Conservation (phyloP, 2,113 vertebrate genomes). For the Leucopsar rothschildi region DNA sequence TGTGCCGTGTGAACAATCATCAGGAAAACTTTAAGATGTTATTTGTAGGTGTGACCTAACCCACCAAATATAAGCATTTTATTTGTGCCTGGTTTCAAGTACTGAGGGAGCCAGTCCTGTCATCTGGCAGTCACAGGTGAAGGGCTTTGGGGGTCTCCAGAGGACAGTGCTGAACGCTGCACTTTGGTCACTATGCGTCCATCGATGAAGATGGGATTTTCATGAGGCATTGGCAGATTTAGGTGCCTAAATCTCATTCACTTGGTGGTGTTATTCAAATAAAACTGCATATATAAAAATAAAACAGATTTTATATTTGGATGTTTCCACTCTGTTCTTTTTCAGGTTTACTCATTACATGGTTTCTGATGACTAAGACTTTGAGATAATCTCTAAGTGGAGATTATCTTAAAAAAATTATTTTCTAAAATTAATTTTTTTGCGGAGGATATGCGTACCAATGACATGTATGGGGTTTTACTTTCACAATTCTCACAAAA, state of each 20-base stretch:
- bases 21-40: background rate
- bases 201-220: background rate
- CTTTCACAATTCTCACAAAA: background rate
- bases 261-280: background rate
- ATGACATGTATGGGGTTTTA: background rate
- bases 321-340: background rate
- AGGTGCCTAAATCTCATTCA: background rate
- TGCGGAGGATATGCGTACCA: background rate
- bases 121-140: background rate
- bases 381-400: background rate
- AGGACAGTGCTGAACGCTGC: background rate
- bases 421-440: background rate
- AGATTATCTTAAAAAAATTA: too few relatives aligned
- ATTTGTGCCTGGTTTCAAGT: background rate
- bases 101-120: background rate
- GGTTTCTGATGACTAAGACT: background rate
- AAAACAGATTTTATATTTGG: background rate
- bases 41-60: background rate
- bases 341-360: background rate
- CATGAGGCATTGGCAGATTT: background rate
- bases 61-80: background rate
- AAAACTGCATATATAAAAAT: background rate
- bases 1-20: background rate
- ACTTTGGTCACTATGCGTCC: fast-evolving
- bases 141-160: background rate